A percentile compares a stretch with the other conserved stretches of the same genome.
These are phyloP conservation scores for Echeneis naucrates DNA, from an alignment of 2,797 vertebrate species.

Conservation along the genomic window DNA sequence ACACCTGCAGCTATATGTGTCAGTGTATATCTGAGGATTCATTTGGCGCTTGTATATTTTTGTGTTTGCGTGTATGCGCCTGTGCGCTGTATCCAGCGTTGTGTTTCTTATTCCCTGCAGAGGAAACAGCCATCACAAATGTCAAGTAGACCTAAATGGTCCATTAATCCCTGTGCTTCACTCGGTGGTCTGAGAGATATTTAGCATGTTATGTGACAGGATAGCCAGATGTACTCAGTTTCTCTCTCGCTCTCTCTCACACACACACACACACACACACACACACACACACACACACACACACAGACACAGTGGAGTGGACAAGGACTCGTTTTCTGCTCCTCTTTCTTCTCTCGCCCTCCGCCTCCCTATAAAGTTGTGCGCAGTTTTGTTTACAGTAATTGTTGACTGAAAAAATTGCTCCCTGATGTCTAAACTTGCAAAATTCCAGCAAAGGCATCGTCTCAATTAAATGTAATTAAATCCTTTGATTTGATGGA, in stretches of 20 bases:
- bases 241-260: neutral
- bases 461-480: neutral
- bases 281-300: neutral
- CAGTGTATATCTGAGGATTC: neutral
- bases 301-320: neutral
- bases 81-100: slow-evolving; percentile 3
- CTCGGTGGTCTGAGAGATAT: slow-evolving; percentile 58
- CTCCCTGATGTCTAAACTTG: slow-evolving; percentile 1
- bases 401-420: neutral
- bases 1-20: slow-evolving; percentile 9
- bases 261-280: neutral
- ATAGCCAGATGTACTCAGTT: slow-evolving; percentile 17
- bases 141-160: slow-evolving; percentile 64
- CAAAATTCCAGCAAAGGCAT: slow-evolving; percentile 14
- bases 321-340: slow-evolving; percentile 16
- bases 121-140: slow-evolving; percentile 57
- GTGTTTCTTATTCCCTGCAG: slow-evolving; percentile 50
- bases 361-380: neutral
- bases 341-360: slow-evolving; percentile 7
- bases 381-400: slow-evolving; percentile 18
- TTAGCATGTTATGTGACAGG: slow-evolving; percentile 60
- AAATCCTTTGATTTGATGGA: neutral
- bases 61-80: neutral
- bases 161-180: slow-evolving; percentile 64
- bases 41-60: slow-evolving; percentile 2